phyloP scores from a whole-genome alignment of 1,140 invertebrate species.

The Holotrichia oblita region DNA sequence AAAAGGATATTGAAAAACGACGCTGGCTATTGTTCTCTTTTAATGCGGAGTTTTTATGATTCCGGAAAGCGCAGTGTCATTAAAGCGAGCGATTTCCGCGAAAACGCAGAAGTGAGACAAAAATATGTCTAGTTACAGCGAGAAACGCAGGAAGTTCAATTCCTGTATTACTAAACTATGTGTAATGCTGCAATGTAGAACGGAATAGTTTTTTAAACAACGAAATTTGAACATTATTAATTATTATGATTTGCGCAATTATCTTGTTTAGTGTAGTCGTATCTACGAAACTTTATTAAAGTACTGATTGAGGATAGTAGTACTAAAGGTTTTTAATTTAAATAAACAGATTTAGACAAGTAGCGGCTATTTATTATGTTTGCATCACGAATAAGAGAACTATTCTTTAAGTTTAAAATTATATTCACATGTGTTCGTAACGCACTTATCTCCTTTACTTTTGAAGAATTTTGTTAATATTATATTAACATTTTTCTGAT shows the following conservation, averaged over 20 bases:
- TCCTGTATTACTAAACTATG: not conserved
- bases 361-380: not conserved
- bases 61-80: not conserved
- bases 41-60: not conserved
- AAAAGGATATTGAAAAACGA: not conserved
- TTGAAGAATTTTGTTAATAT: too few relatives aligned
- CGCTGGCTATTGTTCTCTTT: too few relatives aligned
- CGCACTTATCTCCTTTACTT: too few relatives aligned
- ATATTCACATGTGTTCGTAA: too few relatives aligned
- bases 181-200: not conserved
- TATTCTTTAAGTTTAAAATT: too few relatives aligned
- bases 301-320: not conserved
- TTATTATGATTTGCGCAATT: not conserved
- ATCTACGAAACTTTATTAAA: not conserved
- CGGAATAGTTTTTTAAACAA: not conserved
- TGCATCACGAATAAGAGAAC: not conserved
- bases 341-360: too few relatives aligned
- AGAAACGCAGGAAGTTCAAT: not conserved
- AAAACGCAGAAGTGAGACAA: not conserved
- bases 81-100: not conserved
- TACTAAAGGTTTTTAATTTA: not conserved
- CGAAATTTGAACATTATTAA: not conserved
- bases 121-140: not conserved
- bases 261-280: not conserved
- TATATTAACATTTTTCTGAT: too few relatives aligned